A percentile compares a stretch with the other conserved stretches of the same genome.
These are phyloP conservation scores for Bufotes viridis DNA, from an alignment of 2,797 vertebrate genomes.

Conservation along the genomic window DNA sequence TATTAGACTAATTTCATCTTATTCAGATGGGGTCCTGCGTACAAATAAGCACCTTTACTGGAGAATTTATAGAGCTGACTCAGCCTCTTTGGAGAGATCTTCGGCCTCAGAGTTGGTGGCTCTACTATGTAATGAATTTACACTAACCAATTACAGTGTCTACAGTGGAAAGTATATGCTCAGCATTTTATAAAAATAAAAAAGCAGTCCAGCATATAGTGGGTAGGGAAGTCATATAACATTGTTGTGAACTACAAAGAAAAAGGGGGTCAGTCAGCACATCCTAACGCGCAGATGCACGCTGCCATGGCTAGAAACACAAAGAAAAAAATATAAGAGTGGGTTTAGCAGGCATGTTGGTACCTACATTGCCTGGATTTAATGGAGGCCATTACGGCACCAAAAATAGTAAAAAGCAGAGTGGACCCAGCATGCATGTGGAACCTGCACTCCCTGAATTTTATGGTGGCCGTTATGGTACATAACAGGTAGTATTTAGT, in stretches of 20 bases:
- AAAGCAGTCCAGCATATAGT: neutral
- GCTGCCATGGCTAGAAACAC: no score
- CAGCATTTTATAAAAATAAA: slow-evolving; percentile 21
- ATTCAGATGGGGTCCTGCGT: slow-evolving; percentile 1
- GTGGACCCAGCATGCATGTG: no score
- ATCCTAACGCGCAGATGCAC: no score
- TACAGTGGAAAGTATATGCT: slow-evolving; percentile 31
- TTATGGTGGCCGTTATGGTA: no score
- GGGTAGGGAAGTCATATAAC: neutral
- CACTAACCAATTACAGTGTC: neutral
- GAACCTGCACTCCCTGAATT: no score
- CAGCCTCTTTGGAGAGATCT: slow-evolving; percentile 20
- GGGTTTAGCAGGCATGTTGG: no score
- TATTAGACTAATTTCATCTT: slow-evolving; percentile 11
- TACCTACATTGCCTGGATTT: no score
- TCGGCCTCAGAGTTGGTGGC: neutral
- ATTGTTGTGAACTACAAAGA: neutral
- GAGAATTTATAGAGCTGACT: slow-evolving; percentile 40
- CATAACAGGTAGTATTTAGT: no score
- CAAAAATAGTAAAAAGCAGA: no score
- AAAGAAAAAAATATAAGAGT: no score
- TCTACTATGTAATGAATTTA: neutral
- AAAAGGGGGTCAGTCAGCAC: no score
- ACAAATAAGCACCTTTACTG: slow-evolving; percentile 45
- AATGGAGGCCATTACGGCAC: no score